Conservation (phyloP, 2,888 invertebrate genomes). For the Dysmachus trigonus region DNA sequence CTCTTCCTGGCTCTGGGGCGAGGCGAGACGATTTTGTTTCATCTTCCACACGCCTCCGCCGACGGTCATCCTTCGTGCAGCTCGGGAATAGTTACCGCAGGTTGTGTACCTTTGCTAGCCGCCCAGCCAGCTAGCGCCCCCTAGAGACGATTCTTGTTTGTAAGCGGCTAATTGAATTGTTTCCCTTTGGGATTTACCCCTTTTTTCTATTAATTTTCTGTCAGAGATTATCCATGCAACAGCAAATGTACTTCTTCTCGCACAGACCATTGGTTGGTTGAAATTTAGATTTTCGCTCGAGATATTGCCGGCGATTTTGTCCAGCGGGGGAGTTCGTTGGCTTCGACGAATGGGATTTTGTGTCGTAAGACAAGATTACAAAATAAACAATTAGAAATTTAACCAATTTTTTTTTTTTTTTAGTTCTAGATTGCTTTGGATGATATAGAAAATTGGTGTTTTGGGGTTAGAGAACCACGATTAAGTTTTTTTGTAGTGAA, state of each 20-base stretch:
- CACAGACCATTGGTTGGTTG: not conserved
- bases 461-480: not conserved
- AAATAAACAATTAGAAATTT: not conserved
- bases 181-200: slow-evolving; percentile 20
- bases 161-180: slow-evolving; percentile 21
- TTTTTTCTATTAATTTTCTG: slow-evolving; percentile 27
- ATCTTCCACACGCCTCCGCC: not conserved
- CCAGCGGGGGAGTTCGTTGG: not conserved
- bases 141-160: not conserved
- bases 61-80: not conserved
- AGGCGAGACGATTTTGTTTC: not conserved
- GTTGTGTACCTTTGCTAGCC: not conserved
- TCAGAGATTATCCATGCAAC: slow-evolving; percentile 27
- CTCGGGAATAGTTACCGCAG: not conserved
- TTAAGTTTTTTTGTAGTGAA: not conserved
- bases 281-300: slow-evolving; percentile 9
- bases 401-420: not conserved
- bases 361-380: not conserved
- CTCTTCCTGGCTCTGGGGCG: not conserved
- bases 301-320: not conserved
- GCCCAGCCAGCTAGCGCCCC: not conserved
- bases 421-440: too few relatives aligned
- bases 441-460: not conserved
- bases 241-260: not conserved
- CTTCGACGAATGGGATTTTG: not conserved